Base-by-base conservation (phyloP, 2,888 invertebrate genomes). In the Protonemura montana region DNA sequence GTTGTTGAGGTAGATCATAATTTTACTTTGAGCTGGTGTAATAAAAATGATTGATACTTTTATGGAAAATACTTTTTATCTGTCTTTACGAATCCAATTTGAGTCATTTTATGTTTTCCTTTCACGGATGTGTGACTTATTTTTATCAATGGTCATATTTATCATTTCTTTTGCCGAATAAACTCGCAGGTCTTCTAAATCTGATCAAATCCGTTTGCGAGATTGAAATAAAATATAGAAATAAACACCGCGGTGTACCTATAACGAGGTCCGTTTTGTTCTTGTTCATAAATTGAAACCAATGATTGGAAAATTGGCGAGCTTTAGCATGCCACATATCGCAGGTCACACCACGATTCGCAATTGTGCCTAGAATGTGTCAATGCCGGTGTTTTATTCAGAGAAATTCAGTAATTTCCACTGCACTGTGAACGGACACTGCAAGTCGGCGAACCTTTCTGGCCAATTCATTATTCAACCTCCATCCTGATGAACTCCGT, bases 11-110 rank as follows among this genome's bases (percentile, higher is more conserved):
- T 78, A 78, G 78, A 78, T 78, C 78, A 78, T 78, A 78, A 78
- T 78, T 78, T 35, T 28, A 13, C 26, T 27, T 28, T 78, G 78
- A 78, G 78, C 78, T 78, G 78, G n/a, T 78, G 26, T 5, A 78
- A 78, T 78, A 78, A 78, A 78, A 78, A 78, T 78, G 78, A 78
- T 78, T 78, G 78, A 78, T 78, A 78, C 28, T 78, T 78, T n/a
- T 78, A 78, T 28, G 26, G 28, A 78, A 78, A 27, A 78, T 78
- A 26, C 59, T 59, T 78, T 78, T 78, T 28, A 78, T 78, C 28
- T 27, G 78, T 78, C 28, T 27, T 26, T 27, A 78, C 28, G 28
- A 78, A 26, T 78, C 28, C 27, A 78, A 78, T 78, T 78, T 78
- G 78, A 78, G 28, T 78, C 16, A 59, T 59, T 59, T 59, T 59